Evolutionary conservation across 2,888 invertebrate genomes (phyloP), one percentile per base, ranked within the genome.

Genomic region (Agriopis leucophaearia): DNA sequence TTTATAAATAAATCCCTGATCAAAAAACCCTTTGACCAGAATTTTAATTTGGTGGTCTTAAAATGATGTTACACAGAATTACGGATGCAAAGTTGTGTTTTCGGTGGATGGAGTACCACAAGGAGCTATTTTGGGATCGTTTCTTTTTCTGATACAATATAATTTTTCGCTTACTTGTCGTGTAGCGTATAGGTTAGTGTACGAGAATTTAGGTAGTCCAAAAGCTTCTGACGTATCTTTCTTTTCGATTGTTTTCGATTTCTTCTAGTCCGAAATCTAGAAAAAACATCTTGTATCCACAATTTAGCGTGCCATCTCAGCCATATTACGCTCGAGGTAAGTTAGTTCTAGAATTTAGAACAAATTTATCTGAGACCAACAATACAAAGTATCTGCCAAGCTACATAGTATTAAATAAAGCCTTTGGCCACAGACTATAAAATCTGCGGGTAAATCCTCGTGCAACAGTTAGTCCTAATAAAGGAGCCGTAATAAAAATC

Each of bases 401-500:
- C 27, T 27, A 27, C 27, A 3, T 27, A 27, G 27, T 27, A 27
- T 27, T 27, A 27, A 27, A 12, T 13, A n/a, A n/a, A n/a, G 52
- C 36, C 52, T 38, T 27, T 12, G 38, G 4, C 36, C 8, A 27
- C 9, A 57, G 35, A 58, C 38, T 18, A 58, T 16, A 58, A 3
- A 45, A 15, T 27, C 27, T 9, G 6, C n/a, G 18, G 18, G 59
- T 35, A 27, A 59, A 59, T 5, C 36, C 50, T n/a, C 40, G 1
- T n/a, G 50, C n/a, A 50, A 15, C 18, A 48, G 50, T 48, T 50
- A 59, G 59, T 38, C 15, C 9, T 42, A 58, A 62, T 40, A 18
- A 48, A 62, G 66, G 62, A 62, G 62, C 62, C 44, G 45, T 52
- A 67, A 67, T 67, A 67, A 67, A 67, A 62, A 67, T 63, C 58